Evolutionary conservation across 2,113 vertebrate genomes (phyloP).

Genomic region (Catharus minimus): DNA sequence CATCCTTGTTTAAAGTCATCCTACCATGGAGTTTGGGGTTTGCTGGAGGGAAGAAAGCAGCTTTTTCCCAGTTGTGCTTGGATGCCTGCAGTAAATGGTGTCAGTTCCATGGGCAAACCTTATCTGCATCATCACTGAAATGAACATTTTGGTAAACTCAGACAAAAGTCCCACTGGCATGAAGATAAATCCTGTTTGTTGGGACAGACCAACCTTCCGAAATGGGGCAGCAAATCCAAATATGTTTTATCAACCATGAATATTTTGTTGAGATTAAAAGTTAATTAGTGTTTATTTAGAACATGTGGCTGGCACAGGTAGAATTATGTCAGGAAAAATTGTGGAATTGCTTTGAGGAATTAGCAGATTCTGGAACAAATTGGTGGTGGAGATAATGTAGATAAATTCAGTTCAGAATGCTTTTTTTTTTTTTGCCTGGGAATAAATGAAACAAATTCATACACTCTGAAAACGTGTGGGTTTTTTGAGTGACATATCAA

Average conservation of each 20-base stretch:
- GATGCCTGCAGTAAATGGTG: not conserved
- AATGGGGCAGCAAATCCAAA: not conserved
- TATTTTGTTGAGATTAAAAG: not conserved
- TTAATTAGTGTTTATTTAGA: not conserved
- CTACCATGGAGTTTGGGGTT: not conserved
- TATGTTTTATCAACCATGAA: not conserved
- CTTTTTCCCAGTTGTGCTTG: not conserved
- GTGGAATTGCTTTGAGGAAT: not conserved
- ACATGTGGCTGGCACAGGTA: not conserved
- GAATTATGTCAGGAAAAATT: not conserved
- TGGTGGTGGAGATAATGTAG: not conserved
- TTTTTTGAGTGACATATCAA: not conserved
- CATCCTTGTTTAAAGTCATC: not conserved
- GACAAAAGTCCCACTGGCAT: not conserved
- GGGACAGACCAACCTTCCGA: not conserved
- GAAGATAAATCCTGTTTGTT: not conserved
- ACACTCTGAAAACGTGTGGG: fast-evolving
- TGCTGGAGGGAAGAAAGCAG: not conserved
- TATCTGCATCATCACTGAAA: not conserved
- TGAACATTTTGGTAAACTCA: not conserved
- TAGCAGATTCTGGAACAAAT: not conserved
- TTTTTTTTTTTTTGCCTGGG: not conserved
- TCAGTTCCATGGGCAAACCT: not conserved
- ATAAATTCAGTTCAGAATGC: not conserved
- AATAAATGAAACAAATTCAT: not conserved